Conservation (phyloP, 2,888 invertebrate species). For the Drosophila basisetae region DNA sequence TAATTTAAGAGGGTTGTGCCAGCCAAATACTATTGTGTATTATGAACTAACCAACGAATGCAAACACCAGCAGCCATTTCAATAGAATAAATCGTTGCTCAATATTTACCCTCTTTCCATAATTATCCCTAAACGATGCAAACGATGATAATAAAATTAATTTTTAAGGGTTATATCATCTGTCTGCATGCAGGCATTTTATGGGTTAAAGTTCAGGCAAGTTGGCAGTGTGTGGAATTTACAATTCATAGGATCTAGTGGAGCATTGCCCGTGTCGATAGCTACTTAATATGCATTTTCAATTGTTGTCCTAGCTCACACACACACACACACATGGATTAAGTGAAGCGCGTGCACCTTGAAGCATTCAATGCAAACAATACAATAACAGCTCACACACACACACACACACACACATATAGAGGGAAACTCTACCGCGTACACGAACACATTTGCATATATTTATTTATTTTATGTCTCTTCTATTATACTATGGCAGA, state of each 20-base stretch:
- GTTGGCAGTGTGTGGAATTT: constrained; percentile 17
- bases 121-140: constrained; percentile 30
- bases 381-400: constrained; percentile 32
- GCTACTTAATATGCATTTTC: constrained; percentile 75
- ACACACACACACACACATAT: constrained; percentile 16
- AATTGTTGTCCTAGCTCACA: constrained; percentile 57
- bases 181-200: constrained; percentile 38
- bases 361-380: constrained; percentile 67
- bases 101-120: constrained; percentile 17
- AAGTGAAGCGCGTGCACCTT: constrained; percentile 71
- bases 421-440: not conserved
- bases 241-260: constrained; percentile 35
- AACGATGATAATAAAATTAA: constrained; percentile 36
- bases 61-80: not conserved
- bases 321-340: constrained; percentile 27
- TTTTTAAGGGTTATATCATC: constrained; percentile 45
- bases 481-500: constrained; percentile 42
- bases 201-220: constrained; percentile 41
- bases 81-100: constrained; percentile 19
- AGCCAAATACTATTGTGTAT: not conserved
- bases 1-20: not conserved
- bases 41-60: not conserved
- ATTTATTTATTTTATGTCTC: constrained; percentile 76
- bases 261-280: constrained; percentile 37
- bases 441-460: constrained; percentile 65